phyloP scores from a whole-genome alignment of 2,113 vertebrate species.

The Eublepharis macularius region DNA sequence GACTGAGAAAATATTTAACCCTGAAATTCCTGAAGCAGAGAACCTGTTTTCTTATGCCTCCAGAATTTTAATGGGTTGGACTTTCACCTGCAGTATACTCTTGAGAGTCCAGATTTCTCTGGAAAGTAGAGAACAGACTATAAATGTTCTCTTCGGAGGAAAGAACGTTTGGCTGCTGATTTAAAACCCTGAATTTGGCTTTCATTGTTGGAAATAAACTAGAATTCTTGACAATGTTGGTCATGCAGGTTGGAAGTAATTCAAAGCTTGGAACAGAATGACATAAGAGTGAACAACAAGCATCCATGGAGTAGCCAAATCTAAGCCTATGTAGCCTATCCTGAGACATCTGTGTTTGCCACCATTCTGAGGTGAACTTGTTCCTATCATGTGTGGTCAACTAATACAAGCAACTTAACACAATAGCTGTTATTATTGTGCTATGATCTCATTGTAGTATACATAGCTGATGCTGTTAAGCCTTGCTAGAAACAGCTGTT shows the following conservation, averaged over 20 bases:
- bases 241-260: background rate
- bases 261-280: background rate
- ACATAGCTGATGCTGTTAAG: background rate
- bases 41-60: background rate
- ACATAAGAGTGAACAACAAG: background rate
- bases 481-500: conserved; percentile 12
- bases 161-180: background rate
- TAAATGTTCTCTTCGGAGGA: background rate
- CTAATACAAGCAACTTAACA: background rate
- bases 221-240: background rate
- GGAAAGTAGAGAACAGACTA: background rate
- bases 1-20: conserved; percentile 20
- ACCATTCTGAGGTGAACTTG: background rate
- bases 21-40: background rate
- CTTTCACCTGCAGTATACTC: background rate
- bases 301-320: background rate
- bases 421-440: background rate
- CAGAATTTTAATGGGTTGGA: background rate
- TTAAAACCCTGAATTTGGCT: background rate
- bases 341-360: background rate
- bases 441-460: background rate
- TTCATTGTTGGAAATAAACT: background rate
- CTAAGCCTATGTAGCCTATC: background rate
- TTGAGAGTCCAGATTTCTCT: background rate
- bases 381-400: background rate